Conservation (phyloP, 2,797 vertebrate species). For the Pseudomugil tenellus region DNA sequence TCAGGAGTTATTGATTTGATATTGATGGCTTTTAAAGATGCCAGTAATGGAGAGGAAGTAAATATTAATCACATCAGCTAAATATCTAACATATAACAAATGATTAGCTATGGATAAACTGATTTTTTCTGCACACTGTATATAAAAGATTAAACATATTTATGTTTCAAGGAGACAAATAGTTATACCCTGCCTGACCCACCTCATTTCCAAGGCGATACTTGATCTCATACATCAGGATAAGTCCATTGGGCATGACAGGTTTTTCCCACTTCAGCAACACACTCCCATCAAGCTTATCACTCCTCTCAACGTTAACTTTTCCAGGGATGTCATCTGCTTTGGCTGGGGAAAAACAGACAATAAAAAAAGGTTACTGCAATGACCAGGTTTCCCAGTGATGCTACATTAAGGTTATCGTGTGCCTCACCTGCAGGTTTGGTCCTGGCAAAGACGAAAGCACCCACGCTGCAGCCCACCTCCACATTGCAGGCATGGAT, state of each 20-base stretch:
- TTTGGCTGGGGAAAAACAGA: constrained; percentile 82
- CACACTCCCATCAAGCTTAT: constrained; percentile 87
- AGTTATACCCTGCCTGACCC: constrained; percentile 50
- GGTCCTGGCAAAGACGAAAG: constrained; percentile 95
- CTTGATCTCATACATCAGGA: constrained; percentile 97
- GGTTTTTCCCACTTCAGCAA: constrained; percentile 92
- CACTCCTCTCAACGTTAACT: constrained; percentile 86
- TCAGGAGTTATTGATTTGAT: neutral
- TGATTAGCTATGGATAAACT: neutral
- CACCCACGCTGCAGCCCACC: constrained; percentile 92
- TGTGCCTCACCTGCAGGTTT: constrained; percentile 90
- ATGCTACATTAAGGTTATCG: neutral
- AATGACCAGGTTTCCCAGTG: neutral
- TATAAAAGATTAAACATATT: neutral
- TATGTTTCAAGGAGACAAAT: neutral
- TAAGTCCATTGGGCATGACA: constrained; percentile 90
- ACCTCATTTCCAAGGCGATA: constrained; percentile 91
- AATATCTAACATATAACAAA: neutral
- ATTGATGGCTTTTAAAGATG: neutral
- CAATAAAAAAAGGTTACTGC: neutral
- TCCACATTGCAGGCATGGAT: constrained; percentile 97
- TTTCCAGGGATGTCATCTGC: constrained; percentile 94
- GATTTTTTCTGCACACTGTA: neutral
- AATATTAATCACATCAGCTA: neutral
- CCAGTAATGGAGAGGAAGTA: neutral